Percentiles rank a stretch among this genome's conserved stretches.
These are phyloP conservation scores for Gnathonemus longibarbis DNA, from an alignment of 2,113 vertebrate genomes.

Conservation along the genomic window DNA sequence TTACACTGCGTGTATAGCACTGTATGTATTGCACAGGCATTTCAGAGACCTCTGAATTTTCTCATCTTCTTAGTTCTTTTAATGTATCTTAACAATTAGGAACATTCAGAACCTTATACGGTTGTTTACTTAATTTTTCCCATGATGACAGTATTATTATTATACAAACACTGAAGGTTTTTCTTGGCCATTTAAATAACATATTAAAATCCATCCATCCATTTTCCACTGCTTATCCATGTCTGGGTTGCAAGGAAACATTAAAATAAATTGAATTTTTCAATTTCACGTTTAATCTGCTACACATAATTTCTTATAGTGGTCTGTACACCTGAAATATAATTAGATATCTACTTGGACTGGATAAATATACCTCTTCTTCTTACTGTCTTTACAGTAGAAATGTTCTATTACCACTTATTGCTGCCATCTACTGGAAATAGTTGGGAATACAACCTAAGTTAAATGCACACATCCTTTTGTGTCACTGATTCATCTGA, in stretches of 20 bases:
- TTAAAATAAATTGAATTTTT: background rate
- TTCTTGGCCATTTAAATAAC: background rate
- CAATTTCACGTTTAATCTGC: background rate
- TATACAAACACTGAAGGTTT: background rate
- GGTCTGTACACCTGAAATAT: background rate
- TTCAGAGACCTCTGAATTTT: background rate
- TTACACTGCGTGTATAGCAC: background rate
- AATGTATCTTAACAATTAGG: background rate
- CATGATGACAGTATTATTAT: background rate
- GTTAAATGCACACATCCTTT: no score
- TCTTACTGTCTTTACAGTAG: no score
- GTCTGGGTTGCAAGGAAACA: background rate
- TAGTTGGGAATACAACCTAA: no score
- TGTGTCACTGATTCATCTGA: no score
- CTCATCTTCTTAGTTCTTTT: background rate
- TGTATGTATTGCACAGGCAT: background rate
- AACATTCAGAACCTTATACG: background rate
- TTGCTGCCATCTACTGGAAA: no score
- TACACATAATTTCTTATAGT: background rate
- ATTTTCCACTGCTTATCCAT: background rate
- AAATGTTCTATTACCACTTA: no score
- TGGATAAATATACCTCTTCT: background rate
- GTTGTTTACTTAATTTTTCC: background rate
- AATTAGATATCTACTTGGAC: background rate
- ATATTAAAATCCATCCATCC: background rate